Conservation (phyloP, 2,113 vertebrate genomes). For the Aegithalos caudatus region DNA sequence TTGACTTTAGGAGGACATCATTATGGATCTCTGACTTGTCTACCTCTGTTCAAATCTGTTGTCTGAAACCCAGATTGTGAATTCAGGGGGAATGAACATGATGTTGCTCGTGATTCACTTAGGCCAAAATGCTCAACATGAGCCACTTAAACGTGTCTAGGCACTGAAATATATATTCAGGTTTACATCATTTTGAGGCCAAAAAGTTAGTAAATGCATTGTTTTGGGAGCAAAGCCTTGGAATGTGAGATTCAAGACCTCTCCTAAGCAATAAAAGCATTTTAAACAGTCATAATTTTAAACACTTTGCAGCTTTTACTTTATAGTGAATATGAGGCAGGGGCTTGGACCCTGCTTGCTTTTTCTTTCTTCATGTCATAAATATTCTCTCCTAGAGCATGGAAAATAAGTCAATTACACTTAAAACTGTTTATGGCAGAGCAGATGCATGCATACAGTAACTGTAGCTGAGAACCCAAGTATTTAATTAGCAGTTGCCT, state of each 20-base stretch:
- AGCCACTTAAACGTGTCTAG: background rate
- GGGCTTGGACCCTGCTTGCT: background rate
- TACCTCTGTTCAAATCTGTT: background rate
- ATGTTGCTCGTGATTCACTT: background rate
- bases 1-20: background rate
- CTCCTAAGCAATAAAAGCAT: background rate
- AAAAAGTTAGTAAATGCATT: background rate
- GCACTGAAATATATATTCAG: background rate
- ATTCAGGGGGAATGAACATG: background rate
- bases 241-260: background rate
- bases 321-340: background rate
- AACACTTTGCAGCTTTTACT: background rate
- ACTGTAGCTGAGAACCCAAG: slow-evolving; percentile 15
- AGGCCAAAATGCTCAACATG: background rate
- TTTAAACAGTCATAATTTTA: background rate
- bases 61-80: background rate
- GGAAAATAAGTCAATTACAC: background rate
- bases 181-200: background rate
- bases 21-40: background rate
- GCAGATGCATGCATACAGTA: slow-evolving; percentile 13
- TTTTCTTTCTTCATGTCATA: background rate
- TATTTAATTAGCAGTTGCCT: slow-evolving; percentile 50
- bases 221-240: background rate
- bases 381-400: slow-evolving; percentile 22
- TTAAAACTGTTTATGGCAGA: slow-evolving; percentile 27